These are phyloP conservation scores for Kuschelorhynchus macadamiae DNA, from an alignment of 2,888 invertebrate species.

Conservation along the genomic window DNA sequence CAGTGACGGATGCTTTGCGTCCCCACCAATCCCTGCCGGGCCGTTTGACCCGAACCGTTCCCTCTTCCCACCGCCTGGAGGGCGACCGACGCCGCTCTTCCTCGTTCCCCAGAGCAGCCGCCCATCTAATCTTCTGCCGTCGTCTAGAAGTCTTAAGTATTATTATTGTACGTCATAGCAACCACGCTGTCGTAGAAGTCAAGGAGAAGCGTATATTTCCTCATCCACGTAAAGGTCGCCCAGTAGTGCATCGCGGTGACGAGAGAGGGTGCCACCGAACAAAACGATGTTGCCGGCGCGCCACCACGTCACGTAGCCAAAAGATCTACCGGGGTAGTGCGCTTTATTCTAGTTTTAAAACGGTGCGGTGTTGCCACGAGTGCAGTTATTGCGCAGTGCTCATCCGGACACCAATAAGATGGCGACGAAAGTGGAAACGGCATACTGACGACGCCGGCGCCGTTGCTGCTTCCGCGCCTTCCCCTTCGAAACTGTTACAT, in stretches of 20 bases:
- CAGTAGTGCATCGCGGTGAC: constrained; percentile 19
- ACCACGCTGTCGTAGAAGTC: constrained; percentile 1
- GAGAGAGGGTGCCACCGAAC: neutral
- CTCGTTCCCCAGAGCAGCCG: constrained; percentile 57
- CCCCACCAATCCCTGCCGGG: constrained; percentile 63
- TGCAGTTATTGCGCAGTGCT: constrained; percentile 63
- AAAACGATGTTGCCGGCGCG: neutral
- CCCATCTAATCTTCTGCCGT: constrained; percentile 54
- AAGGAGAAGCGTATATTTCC: neutral
- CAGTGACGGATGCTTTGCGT: constrained; percentile 76
- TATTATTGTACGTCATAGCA: constrained; percentile 22
- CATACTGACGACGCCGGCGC: constrained; percentile 21
- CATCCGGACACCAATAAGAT: constrained; percentile 63
- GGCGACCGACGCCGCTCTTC: constrained; percentile 53
- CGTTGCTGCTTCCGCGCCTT: neutral
- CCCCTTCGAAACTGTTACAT: constrained; percentile 64
- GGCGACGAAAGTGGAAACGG: constrained; percentile 16
- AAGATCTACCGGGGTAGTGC: constrained; percentile 28
- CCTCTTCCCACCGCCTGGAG: constrained; percentile 59
- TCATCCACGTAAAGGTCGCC: constrained; percentile 5
- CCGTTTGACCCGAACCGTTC: constrained; percentile 48
- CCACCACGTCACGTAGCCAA: constrained; percentile 18
- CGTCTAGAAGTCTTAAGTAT: constrained; percentile 18
- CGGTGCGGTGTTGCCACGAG: constrained; percentile 27
- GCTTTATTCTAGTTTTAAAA: constrained; percentile 34